Percentiles rank a stretch among this genome's conserved stretches.
phyloP scores from a whole-genome alignment of 2,113 vertebrate species.

The Campylomormyrus numenius region DNA sequence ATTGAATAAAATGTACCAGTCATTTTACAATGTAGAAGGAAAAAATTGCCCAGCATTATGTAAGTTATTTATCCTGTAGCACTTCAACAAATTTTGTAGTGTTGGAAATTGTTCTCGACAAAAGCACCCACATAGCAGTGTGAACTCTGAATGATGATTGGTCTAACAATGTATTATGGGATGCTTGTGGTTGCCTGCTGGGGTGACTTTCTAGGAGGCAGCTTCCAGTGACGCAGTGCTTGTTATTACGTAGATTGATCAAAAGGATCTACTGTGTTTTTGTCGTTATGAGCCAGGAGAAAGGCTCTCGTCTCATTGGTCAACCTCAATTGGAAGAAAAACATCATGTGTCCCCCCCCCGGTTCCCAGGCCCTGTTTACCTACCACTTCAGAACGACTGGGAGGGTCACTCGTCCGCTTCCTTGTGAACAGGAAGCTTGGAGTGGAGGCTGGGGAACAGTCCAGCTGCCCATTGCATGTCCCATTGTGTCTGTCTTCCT shows the following conservation, averaged over 20 bases:
- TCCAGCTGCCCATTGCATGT: constrained; percentile 33
- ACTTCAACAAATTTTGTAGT: background rate
- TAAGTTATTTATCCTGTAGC: background rate
- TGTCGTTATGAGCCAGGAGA: background rate
- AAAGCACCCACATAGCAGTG: background rate
- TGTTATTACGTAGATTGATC: background rate
- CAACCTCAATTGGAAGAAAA: background rate
- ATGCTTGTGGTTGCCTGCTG: background rate
- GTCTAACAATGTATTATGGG: background rate
- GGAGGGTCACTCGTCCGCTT: constrained; percentile 27
- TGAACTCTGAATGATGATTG: background rate
- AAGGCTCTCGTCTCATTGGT: background rate
- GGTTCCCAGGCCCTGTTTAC: constrained; percentile 7
- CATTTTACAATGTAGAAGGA: background rate
- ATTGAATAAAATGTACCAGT: background rate
- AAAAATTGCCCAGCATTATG: background rate
- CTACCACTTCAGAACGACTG: background rate
- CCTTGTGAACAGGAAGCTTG: constrained; percentile 58
- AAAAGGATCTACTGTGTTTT: background rate
- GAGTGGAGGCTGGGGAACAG: constrained; percentile 20
- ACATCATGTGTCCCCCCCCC: background rate
- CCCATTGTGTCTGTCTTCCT: constrained; percentile 54
- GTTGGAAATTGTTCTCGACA: background rate
- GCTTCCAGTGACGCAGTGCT: background rate
- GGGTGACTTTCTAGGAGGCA: background rate